Percentiles rank a stretch among this genome's conserved stretches.
Conservation (phyloP, 2,113 vertebrate species). For the Xiphophorus hellerii region DNA sequence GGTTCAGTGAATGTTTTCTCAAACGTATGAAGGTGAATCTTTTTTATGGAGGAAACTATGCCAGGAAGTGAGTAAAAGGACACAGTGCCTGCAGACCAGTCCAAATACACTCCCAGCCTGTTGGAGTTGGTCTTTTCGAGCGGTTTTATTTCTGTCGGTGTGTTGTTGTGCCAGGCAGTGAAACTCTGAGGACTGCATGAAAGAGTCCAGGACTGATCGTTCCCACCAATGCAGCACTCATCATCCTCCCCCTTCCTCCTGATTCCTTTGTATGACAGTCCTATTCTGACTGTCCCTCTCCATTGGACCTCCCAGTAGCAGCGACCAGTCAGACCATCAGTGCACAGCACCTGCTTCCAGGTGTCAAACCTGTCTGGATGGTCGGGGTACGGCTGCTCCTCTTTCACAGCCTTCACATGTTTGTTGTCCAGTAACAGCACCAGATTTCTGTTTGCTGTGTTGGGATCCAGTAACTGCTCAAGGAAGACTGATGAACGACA, state of each 20-base stretch:
- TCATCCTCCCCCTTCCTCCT: constrained; percentile 1
- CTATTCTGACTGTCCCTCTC: constrained; percentile 18
- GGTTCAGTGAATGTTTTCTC: constrained; percentile 28
- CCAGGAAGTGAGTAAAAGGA: constrained; percentile 34
- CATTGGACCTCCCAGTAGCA: constrained; percentile 50
- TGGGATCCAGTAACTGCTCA: constrained; percentile 30
- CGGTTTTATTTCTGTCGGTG: neutral
- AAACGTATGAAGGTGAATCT: constrained; percentile 40
- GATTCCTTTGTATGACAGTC: constrained; percentile 41
- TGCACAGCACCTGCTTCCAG: constrained; percentile 41
- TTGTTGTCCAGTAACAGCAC: constrained; percentile 1
- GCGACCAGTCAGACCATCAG: constrained; percentile 21
- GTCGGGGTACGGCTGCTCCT: constrained; percentile 29
- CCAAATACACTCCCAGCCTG: constrained; percentile 30
- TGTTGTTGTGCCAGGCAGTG: constrained; percentile 41
- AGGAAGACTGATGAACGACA: constrained; percentile 26
- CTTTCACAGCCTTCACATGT: neutral
- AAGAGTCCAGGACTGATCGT: constrained; percentile 45
- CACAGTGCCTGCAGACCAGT: constrained; percentile 44
- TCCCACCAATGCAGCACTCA: constrained; percentile 31
- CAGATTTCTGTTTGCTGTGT: constrained; percentile 39
- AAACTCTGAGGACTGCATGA: constrained; percentile 14
- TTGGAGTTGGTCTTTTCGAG: neutral
- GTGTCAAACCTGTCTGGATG: constrained; percentile 32
- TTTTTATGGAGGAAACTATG: neutral